These are phyloP conservation scores for Blastobasis adustella DNA, from an alignment of 2,888 invertebrate species.

Conservation along the genomic window DNA sequence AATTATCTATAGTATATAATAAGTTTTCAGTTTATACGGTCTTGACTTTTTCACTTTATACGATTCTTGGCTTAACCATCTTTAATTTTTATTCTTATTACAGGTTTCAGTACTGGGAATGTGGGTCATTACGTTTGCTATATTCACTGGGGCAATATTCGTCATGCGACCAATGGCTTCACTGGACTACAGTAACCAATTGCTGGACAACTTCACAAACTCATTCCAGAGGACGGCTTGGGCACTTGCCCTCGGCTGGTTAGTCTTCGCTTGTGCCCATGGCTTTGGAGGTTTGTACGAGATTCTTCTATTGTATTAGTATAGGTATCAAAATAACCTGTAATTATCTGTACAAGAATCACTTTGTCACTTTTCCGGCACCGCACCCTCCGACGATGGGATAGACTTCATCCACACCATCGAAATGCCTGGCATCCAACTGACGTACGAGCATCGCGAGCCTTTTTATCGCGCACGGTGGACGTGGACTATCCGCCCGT, in stretches of 20 bases:
- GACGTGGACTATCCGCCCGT: conserved; percentile 52
- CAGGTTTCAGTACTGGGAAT: neutral
- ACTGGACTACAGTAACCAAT: conserved; percentile 14
- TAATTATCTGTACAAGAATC: conserved; percentile 34
- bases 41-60: too few species aligned
- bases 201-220: conserved; percentile 15
- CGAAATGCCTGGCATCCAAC: too few species aligned
- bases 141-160: conserved; percentile 1
- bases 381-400: too few species aligned
- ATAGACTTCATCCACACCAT: too few species aligned
- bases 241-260: conserved; percentile 36
- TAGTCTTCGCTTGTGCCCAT: conserved; percentile 39
- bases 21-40: too few species aligned
- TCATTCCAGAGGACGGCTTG: conserved; percentile 35
- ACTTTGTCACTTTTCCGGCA: conserved; percentile 46
- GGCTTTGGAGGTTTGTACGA: conserved; percentile 40
- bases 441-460: too few species aligned
- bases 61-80: too few species aligned
- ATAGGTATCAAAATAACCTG: neutral
- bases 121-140: too few species aligned
- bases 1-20: too few species aligned
- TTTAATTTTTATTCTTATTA: neutral
- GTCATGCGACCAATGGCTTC: conserved; percentile 11
- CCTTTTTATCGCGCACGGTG: conserved; percentile 25
- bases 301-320: neutral